A percentile compares a stretch with the other conserved stretches of the same genome.
Conservation (phyloP, 1,140 invertebrate species). For the Papilio polyxenes region DNA sequence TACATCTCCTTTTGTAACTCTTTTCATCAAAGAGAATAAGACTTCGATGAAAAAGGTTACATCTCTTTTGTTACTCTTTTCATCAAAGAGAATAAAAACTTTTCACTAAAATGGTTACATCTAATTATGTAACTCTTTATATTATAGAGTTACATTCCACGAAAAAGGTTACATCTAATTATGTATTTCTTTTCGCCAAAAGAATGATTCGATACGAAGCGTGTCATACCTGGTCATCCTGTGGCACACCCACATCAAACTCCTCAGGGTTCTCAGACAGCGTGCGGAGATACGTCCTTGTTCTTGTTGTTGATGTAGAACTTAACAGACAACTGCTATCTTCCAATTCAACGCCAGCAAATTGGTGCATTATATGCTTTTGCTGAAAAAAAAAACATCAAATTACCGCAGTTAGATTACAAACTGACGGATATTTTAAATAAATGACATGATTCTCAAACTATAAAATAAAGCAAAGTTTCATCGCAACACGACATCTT, state of each 20-base stretch:
- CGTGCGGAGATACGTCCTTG: conserved; percentile 52
- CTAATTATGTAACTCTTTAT: too few species aligned
- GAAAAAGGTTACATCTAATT: background rate
- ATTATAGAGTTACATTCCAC: background rate
- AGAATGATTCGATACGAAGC: background rate
- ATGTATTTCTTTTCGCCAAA: too few species aligned
- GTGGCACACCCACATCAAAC: conserved; percentile 48
- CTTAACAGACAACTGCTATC: background rate
- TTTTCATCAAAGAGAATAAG: too few species aligned
- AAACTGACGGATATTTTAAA: too few species aligned
- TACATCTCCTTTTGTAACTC: too few species aligned
- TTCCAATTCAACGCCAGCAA: background rate
- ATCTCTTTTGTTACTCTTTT: too few species aligned
- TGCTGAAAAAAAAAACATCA: background rate
- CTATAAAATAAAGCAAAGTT: too few species aligned
- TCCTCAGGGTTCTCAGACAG: conserved; percentile 59
- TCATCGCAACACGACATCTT: too few species aligned
- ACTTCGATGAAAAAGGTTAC: too few species aligned
- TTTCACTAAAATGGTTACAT: too few species aligned
- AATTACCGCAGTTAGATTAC: background rate
- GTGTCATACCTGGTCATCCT: conserved; percentile 40
- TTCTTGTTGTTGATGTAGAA: conserved; percentile 16
- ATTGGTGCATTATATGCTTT: background rate
- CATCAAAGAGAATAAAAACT: too few species aligned
- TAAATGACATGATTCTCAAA: too few species aligned